Conservation (phyloP, 2,888 invertebrate species). For the Adelognathus sp. region DNA sequence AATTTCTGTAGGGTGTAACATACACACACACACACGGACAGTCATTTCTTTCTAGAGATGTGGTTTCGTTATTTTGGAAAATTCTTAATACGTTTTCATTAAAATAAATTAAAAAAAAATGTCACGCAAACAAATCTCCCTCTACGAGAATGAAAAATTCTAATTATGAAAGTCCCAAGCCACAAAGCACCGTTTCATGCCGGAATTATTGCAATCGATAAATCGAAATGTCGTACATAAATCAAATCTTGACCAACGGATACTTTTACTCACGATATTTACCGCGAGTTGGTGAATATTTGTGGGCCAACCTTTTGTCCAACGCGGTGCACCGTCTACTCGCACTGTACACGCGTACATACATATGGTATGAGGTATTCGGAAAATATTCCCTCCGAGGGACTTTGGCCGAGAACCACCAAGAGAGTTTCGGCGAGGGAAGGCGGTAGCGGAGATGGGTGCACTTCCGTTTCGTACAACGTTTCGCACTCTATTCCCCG, state of each 20-base stretch:
- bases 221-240: background rate
- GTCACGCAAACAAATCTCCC: too few species aligned
- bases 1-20: too few species aligned
- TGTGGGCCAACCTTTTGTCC: background rate
- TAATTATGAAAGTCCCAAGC: too few species aligned
- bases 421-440: slow-evolving; percentile 23
- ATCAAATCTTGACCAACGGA: background rate
- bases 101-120: too few species aligned
- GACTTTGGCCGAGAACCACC: slow-evolving; percentile 31
- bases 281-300: background rate
- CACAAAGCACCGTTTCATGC: too few species aligned
- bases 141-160: background rate
- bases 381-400: slow-evolving; percentile 35
- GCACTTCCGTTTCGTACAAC: slow-evolving; percentile 43
- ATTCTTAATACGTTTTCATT: too few species aligned
- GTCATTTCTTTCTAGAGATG: too few species aligned
- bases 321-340: too few species aligned
- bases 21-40: too few species aligned
- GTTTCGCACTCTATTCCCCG: slow-evolving; percentile 65
- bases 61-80: too few species aligned
- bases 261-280: background rate
- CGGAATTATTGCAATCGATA: background rate
- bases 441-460: slow-evolving; percentile 27
- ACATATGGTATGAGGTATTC: background rate
- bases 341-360: background rate